phyloP scores from a whole-genome alignment of 1,140 invertebrate genomes.

The Lordiphosa clarofinis region DNA sequence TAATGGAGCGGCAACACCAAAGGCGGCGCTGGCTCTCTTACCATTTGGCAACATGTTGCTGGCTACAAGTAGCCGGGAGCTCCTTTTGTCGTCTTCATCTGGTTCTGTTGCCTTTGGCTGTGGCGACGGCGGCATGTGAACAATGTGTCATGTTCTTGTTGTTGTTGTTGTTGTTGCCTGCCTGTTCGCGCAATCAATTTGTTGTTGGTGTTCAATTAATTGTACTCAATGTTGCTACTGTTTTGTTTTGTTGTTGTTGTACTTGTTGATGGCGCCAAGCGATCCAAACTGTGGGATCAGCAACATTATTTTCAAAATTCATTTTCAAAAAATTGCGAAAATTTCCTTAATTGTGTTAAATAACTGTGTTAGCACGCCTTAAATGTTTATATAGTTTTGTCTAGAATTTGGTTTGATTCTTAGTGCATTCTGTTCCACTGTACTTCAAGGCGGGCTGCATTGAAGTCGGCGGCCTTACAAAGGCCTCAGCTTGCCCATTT shows the following conservation, averaged over 20 bases:
- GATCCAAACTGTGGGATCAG: not conserved
- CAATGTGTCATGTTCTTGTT: conserved; percentile 71
- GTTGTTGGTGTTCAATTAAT: conserved; percentile 77
- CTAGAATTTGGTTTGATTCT: not conserved
- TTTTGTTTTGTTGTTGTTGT: conserved; percentile 11
- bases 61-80: conserved; percentile 12
- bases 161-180: conserved; percentile 30
- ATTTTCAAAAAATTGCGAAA: too few relatives aligned
- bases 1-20: conserved; percentile 51
- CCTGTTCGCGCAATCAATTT: conserved; percentile 74
- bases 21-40: conserved; percentile 44
- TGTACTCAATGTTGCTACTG: conserved; percentile 63
- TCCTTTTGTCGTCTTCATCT: conserved; percentile 71
- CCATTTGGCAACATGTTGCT: conserved; percentile 66
- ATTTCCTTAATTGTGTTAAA: too few relatives aligned
- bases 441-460: conserved; percentile 2
- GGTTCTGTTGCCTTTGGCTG: conserved; percentile 35
- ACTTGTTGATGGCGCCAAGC: conserved; percentile 37
- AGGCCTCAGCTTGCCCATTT: conserved; percentile 9
- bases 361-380: too few relatives aligned
- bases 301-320: too few relatives aligned
- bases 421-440: not conserved
- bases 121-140: conserved; percentile 62
- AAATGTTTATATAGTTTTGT: too few relatives aligned
- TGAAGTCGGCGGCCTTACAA: conserved; percentile 36